Evolutionary conservation across 2,797 vertebrate genomes (phyloP).

Genomic region (Spinus pinus): DNA sequence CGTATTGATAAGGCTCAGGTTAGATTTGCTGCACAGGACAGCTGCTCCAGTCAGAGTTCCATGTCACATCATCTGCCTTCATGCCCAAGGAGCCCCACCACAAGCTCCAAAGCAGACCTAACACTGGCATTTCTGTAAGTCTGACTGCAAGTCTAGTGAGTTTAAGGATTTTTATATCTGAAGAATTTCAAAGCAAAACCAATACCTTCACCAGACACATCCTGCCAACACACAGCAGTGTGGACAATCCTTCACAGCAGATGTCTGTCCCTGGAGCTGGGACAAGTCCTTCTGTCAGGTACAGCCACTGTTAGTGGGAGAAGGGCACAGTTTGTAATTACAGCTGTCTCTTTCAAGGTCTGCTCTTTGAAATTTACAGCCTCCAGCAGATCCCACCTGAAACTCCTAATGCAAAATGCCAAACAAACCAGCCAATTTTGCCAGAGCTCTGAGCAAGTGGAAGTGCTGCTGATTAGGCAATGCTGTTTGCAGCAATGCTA

Average conservation of each 20-base stretch:
- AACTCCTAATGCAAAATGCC: neutral
- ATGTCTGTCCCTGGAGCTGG: neutral
- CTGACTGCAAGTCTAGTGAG: neutral
- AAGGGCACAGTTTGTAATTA: neutral
- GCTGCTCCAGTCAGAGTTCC: neutral
- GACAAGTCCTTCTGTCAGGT: neutral
- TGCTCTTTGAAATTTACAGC: neutral
- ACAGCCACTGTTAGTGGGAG: neutral
- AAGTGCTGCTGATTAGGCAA: neutral
- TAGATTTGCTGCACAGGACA: neutral
- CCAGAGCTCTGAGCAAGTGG: neutral
- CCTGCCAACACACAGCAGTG: neutral
- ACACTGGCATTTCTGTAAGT: neutral
- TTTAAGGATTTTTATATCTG: neutral
- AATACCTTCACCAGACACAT: neutral
- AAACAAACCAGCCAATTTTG: neutral
- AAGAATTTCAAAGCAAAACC: neutral
- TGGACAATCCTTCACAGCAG: neutral
- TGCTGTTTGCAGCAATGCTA: neutral
- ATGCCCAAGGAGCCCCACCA: neutral
- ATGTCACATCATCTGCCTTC: neutral
- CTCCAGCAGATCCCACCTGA: neutral
- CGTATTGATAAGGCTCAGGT: accelerated
- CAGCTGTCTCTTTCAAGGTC: neutral
- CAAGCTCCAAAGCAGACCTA: neutral